Base-by-base conservation (phyloP, 2,113 vertebrate genomes). In the Ia io region DNA sequence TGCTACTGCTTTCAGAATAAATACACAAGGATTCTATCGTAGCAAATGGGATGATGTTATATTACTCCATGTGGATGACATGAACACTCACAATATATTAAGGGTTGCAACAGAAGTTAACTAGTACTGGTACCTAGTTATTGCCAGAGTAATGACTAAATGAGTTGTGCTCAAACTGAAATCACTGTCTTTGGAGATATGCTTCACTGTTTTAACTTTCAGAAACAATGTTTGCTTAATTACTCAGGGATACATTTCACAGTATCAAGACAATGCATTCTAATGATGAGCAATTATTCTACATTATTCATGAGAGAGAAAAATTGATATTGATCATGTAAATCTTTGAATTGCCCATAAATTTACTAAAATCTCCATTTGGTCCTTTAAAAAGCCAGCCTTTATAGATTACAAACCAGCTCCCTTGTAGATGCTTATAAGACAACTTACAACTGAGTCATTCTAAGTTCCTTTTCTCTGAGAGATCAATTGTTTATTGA, bases 291-390 rank as follows among this genome's bases (percentile, higher is more conserved):
- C 3, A 65, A 17, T 70, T 77, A 83, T 95, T 23, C 14, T 1
- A 85, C 22, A 86, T 65, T 96, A 61, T 42, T 30, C 51, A 65
- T 10, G 25, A n/a, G 30, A 49, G 61, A 63, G 11, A 70, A 56
- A 93, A 80, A 67, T 25, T 56, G 16, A 89, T 59, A 22, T 1
- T 69, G 44, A 67, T 49, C 69, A 74, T 40, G 28, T 30, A 95
- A 76, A 69, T 70, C 23, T 82, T 91, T 65, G 32, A 95, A 89
- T 78, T 84, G 69, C 14, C 4, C 14, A 30, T 35, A 49, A 59
- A 86, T 88, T 86, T 91, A 17, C 22, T 77, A 51, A 94, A 65
- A 32, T 86, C 12, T 83, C 18, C n/a, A 79, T 65, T 93, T 88
- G 32, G 5, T 70, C 47, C 13, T 77, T 88, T 12, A 30, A 63